Evolutionary conservation across 1,140 invertebrate genomes (phyloP), one percentile per base, ranked within the genome.

Genomic region (Drosophila tristis): DNA sequence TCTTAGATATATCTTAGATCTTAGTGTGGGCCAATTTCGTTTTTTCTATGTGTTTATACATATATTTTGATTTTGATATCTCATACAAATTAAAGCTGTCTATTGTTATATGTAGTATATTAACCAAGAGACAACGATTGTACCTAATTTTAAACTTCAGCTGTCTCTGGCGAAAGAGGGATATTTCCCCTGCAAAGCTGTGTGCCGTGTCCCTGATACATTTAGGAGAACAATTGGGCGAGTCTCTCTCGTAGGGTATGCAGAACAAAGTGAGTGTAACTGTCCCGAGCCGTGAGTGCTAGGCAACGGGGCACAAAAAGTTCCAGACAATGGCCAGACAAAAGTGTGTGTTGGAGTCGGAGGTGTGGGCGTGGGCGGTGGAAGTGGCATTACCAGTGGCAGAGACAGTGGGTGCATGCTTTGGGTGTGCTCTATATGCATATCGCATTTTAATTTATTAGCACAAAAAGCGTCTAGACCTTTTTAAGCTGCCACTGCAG

Each of bases 391-490:
- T 29, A 29, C 26, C 31, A 15, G 29, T 56, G 53, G 42, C 25
- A 35, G 15, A 7, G 50, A 44, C 62, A 73, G 64, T 59, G 80
- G 72, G 60, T 78, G 68, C 64, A 66, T 39, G 59, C 63, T 56
- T 61, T 29, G 39, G 58, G 51, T 26, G 26, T 55, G 60, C 66
- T 66, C 73, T 79, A 80, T 89, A 87, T 90, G 84, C 84, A 89
- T 84, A 89, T 80, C 71, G 84, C 79, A 89, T 89, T 89, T 89
- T 89, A 89, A 89, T 89, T 89, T 89, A 89, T 89, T 89, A 89
- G 84, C 76, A 87, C 84, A 89, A 87, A 87, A 87, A 87, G 76
- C 73, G 84, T 89, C 84, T 89, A 89, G 84, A 89, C 84, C 85
- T 79, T 89, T 89, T 89, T 89, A 89, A 89, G 84, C 85, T 89